These are phyloP conservation scores for Limnephilus auricula DNA, from an alignment of 2,888 invertebrate genomes.

Conservation along the genomic window DNA sequence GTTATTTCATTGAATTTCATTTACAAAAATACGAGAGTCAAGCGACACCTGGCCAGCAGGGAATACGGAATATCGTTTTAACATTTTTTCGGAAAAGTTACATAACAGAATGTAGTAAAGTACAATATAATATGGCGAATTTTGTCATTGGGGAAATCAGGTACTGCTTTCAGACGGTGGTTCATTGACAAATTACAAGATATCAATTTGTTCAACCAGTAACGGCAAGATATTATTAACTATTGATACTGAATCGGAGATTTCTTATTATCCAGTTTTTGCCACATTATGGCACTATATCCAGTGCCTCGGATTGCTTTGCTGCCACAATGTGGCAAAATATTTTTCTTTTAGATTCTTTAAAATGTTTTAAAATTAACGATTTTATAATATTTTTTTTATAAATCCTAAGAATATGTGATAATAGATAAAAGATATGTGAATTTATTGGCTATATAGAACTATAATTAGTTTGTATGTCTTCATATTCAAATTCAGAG, in stretches of 20 bases:
- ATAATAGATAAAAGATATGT: too few species aligned
- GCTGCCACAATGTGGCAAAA: too few species aligned
- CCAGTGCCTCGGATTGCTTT: too few species aligned
- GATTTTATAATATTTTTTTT: too few species aligned
- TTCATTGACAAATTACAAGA: neutral
- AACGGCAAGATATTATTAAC: neutral
- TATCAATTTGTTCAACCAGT: neutral
- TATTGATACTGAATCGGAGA: neutral
- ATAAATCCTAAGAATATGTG: too few species aligned
- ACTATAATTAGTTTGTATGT: too few species aligned
- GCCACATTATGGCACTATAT: too few species aligned
- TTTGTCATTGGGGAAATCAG: neutral
- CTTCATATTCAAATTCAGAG: too few species aligned
- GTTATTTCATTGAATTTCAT: neutral
- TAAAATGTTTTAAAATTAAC: too few species aligned
- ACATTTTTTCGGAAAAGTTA: neutral
- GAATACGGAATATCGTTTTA: neutral
- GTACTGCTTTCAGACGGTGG: neutral
- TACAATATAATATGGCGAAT: neutral
- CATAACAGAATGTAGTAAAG: neutral
- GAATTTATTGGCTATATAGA: too few species aligned
- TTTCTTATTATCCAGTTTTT: neutral
- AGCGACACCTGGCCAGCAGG: neutral
- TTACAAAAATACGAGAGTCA: neutral
- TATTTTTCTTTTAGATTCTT: too few species aligned